Evolutionary conservation across 2,888 invertebrate species (phyloP), one percentile per base, ranked within the genome.

Genomic region (Agonopterix arenella): DNA sequence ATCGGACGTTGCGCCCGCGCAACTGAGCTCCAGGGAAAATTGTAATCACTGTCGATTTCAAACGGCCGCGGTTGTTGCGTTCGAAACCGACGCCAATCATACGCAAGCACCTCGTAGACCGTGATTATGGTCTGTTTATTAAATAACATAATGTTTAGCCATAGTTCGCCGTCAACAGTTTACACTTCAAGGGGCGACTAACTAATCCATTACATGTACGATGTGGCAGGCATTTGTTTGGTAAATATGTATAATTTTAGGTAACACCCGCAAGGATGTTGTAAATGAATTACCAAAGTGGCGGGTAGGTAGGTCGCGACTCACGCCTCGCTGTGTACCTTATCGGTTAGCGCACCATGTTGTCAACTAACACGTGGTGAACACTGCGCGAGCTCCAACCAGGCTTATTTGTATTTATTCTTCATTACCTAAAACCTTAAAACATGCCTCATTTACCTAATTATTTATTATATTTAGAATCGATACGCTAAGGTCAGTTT

Each of bases 31-130:
- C 79, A 83, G 85, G 86, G 88, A 84, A 88, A 88, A 84, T 86
- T 80, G 84, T 82, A 86, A 86, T 84, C 86, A 89, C 88, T 89
- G 84, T 88, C 86, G 85, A 85, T 89, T 89, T 88, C 86, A 78
- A 84, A 80, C 70, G 71, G 73, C 76, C 70, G 78, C 75, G 75
- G 76, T 75, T 66, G 65, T 69, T 77, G 76, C 77, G 69, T 76
- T 74, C 68, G 70, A 74, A 72, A 73, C 71, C 67, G 68, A 72
- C 66, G 71, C 71, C 74, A 75, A 74, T 73, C 75, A 74, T 61
- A 62, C 57, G 60, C 59, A 52, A 54, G 62, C 63, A 54, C 55
- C 54, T 53, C 52, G 59, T 56, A 52, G 53, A 55, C 54, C 61
- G 57, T 58, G 52, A 51, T 55, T 50, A 61, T 57, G 53, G 51